Evolutionary conservation across 2,888 invertebrate species (phyloP).

Genomic region (Clunio marinus): DNA sequence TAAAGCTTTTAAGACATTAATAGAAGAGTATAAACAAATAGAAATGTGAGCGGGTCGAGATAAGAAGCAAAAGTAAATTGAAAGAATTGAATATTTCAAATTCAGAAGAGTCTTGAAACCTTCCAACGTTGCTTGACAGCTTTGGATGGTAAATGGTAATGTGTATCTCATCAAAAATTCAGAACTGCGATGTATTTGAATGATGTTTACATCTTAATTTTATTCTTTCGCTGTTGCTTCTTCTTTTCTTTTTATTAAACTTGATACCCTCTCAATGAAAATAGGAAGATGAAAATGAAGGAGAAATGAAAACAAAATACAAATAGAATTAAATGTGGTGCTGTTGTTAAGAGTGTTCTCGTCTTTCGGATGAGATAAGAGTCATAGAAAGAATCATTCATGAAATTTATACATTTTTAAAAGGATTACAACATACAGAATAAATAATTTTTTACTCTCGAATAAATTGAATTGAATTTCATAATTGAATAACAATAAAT

Average conservation of each 20-base stretch:
- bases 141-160: constrained; percentile 3
- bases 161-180: constrained; percentile 35
- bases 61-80: neutral
- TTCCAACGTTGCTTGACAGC: constrained; percentile 23
- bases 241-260: neutral
- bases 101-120: constrained; percentile 1
- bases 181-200: constrained; percentile 30
- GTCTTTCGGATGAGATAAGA: neutral
- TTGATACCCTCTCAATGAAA: neutral
- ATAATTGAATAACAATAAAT: too few relatives aligned
- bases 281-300: neutral
- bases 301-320: neutral
- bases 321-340: constrained; percentile 7
- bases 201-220: constrained; percentile 35
- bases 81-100: constrained; percentile 5
- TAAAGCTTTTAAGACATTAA: constrained; percentile 8
- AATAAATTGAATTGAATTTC: too few relatives aligned
- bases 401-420: neutral
- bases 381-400: neutral
- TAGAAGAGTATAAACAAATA: neutral
- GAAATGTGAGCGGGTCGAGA: neutral
- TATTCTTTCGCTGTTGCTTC: neutral
- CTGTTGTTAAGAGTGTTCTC: neutral
- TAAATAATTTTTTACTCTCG: too few relatives aligned
- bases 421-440: neutral